These are phyloP conservation scores for Gallirallus australis DNA, from an alignment of 2,797 vertebrate genomes.

Conservation along the genomic window DNA sequence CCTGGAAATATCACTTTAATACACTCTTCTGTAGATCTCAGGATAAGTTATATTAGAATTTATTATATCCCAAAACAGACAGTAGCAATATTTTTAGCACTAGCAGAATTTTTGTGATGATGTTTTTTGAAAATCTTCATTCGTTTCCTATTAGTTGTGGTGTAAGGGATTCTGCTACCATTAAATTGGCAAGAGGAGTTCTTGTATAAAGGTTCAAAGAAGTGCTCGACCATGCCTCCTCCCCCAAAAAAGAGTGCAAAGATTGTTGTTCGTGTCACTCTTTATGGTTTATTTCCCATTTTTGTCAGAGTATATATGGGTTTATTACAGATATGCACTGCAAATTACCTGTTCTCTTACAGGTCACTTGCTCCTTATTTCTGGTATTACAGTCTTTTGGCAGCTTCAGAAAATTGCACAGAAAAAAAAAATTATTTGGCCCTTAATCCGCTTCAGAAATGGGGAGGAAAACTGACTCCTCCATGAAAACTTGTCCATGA, in stretches of 20 bases:
- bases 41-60: not conserved
- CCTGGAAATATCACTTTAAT: not conserved
- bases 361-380: not conserved
- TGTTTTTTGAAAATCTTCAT: not conserved
- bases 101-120: not conserved
- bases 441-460: not conserved
- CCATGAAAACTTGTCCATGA: not conserved
- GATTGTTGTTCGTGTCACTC: not conserved
- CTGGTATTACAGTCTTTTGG: not conserved
- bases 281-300: not conserved
- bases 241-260: rapidly evolving
- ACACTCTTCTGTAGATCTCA: not conserved
- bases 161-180: not conserved
- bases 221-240: not conserved
- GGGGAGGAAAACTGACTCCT: not conserved
- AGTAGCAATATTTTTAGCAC: not conserved
- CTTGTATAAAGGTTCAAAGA: not conserved
- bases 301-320: not conserved
- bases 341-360: not conserved
- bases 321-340: not conserved
- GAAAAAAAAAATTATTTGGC: not conserved
- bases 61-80: not conserved
- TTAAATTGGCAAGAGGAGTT: not conserved
- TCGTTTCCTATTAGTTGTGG: not conserved
- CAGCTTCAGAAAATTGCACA: not conserved